Conservation (phyloP, 2,113 vertebrate genomes). For the Spea multiplicata region DNA sequence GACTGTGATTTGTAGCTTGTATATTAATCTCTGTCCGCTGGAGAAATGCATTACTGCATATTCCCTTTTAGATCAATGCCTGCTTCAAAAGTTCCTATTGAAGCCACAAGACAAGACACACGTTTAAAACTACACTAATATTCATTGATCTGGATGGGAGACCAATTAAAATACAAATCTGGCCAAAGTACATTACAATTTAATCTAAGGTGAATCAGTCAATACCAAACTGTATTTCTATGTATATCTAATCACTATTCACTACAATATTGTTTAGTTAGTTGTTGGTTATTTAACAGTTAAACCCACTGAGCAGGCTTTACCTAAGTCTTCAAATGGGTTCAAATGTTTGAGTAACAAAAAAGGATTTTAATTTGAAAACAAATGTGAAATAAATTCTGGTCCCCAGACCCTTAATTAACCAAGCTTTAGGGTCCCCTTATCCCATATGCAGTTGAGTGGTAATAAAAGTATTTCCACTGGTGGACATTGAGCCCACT, state of each 20-base stretch:
- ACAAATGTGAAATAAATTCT: no score
- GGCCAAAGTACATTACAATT: neutral
- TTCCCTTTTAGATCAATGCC: constrained; percentile 32
- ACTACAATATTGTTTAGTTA: neutral
- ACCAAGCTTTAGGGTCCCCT: no score
- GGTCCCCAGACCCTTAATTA: no score
- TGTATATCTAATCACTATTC: neutral
- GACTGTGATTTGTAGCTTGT: neutral
- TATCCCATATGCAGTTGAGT: no score
- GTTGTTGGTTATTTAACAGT: neutral
- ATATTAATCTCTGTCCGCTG: constrained; percentile 2
- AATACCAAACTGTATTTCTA: constrained; percentile 14
- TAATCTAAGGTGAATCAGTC: constrained; percentile 14
- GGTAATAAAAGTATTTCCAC: no score
- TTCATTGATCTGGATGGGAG: constrained; percentile 8
- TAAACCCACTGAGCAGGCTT: no score
- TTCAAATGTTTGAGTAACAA: no score
- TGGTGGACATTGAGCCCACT: no score
- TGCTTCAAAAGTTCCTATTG: constrained; percentile 8
- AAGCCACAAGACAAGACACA: constrained; percentile 7
- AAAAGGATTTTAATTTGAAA: no score
- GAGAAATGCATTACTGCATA: constrained; percentile 27
- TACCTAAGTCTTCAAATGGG: no score
- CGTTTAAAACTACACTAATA: constrained; percentile 18
- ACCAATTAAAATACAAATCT: constrained; percentile 25